Conservation (phyloP, 2,797 vertebrate species). For the Acanthiza pusilla region DNA sequence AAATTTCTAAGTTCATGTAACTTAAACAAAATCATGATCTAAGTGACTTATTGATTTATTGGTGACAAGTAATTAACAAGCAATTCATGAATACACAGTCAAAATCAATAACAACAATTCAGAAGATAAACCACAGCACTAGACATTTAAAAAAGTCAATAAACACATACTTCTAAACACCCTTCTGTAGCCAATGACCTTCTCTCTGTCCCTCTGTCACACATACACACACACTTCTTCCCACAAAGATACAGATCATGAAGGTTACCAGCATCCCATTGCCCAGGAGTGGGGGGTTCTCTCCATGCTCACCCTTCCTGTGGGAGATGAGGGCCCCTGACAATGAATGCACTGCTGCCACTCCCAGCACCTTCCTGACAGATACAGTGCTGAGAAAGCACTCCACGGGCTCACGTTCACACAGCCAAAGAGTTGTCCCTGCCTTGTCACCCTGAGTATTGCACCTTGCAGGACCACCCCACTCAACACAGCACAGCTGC, state of each 20-base stretch:
- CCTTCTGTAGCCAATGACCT: neutral
- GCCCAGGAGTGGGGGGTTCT: accelerated
- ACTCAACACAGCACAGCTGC: neutral
- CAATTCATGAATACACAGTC: neutral
- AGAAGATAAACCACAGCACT: neutral
- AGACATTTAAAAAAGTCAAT: neutral
- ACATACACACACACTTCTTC: too few relatives aligned
- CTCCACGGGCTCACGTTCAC: accelerated
- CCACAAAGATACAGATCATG: neutral
- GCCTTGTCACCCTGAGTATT: neutral
- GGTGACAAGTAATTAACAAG: neutral
- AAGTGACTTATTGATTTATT: neutral
- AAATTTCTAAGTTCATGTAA: neutral
- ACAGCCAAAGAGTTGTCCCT: too few relatives aligned
- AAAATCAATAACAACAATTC: neutral
- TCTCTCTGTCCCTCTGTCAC: neutral
- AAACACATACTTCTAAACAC: neutral
- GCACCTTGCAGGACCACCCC: too few relatives aligned
- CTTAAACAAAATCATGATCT: neutral
- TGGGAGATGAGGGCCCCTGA: neutral
- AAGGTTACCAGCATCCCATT: neutral
- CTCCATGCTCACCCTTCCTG: neutral
- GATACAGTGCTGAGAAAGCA: neutral
- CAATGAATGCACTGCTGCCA: neutral
- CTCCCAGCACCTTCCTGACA: neutral